A percentile compares a stretch with the other conserved stretches of the same genome.
phyloP scores from a whole-genome alignment of 2,888 invertebrate genomes.

The Geophilus truncorum region DNA sequence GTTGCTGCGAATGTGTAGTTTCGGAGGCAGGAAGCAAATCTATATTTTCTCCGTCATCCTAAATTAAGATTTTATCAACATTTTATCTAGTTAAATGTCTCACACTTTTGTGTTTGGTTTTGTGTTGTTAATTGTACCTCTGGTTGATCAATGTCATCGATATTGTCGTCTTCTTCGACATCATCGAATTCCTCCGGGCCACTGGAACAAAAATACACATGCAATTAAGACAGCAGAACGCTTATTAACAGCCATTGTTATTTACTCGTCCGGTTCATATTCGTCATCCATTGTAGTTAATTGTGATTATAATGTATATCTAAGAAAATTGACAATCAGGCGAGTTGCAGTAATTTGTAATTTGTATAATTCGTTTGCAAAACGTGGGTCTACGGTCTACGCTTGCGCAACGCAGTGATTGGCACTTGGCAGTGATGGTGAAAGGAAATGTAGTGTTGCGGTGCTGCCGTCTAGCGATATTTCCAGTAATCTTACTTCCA shows the following conservation, averaged over 20 bases:
- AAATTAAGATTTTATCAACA: slow-evolving; percentile 33
- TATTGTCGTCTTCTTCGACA: slow-evolving; percentile 81
- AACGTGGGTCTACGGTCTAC: too few relatives aligned
- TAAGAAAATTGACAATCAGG: too few relatives aligned
- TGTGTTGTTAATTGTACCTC: slow-evolving; percentile 51
- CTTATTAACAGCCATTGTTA: slow-evolving; percentile 41
- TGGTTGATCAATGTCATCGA: slow-evolving; percentile 78
- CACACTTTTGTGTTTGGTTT: neutral
- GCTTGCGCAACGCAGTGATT: too few relatives aligned
- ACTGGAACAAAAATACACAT: slow-evolving; percentile 51
- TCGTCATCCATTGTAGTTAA: slow-evolving; percentile 70
- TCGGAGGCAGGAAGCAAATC: slow-evolving; percentile 76
- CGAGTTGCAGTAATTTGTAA: too few relatives aligned
- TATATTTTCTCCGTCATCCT: slow-evolving; percentile 65
- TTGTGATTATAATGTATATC: neutral
- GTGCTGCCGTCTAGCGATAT: too few relatives aligned
- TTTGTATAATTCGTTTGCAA: too few relatives aligned
- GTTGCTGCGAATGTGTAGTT: slow-evolving; percentile 73
- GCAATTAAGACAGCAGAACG: neutral
- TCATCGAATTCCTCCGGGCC: slow-evolving; percentile 76
- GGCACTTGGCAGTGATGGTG: too few relatives aligned
- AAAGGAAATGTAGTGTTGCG: too few relatives aligned
- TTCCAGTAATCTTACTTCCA: neutral
- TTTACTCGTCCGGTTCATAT: slow-evolving; percentile 74
- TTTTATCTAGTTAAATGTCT: neutral